A percentile compares a stretch with the other conserved stretches of the same genome.
Evolutionary conservation across 2,888 invertebrate genomes (phyloP).

Genomic region (Nomada ferruginata): DNA sequence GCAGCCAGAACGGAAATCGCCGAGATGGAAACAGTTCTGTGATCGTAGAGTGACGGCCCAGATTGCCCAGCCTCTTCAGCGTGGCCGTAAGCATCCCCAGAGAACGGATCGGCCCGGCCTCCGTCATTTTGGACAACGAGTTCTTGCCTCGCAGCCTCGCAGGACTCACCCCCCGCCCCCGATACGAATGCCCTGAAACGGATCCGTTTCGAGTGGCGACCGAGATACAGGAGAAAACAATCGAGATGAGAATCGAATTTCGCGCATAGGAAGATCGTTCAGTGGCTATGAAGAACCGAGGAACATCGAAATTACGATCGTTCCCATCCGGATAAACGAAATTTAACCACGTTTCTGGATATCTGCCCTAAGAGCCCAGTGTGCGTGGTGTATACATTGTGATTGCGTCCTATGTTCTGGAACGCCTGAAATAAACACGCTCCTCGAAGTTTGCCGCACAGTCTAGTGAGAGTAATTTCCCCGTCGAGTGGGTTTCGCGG

Average conservation of each 20-base stretch:
- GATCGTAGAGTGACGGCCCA: slow-evolving; percentile 84
- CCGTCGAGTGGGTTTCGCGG: background rate
- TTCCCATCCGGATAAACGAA: slow-evolving; percentile 4
- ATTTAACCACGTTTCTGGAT: slow-evolving; percentile 1
- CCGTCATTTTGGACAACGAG: slow-evolving; percentile 59
- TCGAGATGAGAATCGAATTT: background rate
- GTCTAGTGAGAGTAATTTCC: too few relatives aligned
- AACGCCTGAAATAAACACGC: background rate
- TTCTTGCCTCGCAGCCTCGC: slow-evolving; percentile 35
- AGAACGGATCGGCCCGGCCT: slow-evolving; percentile 28
- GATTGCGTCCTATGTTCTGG: slow-evolving; percentile 16
- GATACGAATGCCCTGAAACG: slow-evolving; percentile 3
- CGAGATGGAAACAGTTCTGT: slow-evolving; percentile 97
- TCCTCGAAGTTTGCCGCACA: too few relatives aligned
- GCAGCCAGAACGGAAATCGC: slow-evolving; percentile 91
- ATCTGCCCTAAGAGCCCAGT: slow-evolving; percentile 9
- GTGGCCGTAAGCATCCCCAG: slow-evolving; percentile 41
- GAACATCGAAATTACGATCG: slow-evolving; percentile 20
- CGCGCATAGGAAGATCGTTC: slow-evolving; percentile 44
- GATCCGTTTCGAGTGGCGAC: slow-evolving; percentile 1
- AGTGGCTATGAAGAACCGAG: slow-evolving; percentile 52
- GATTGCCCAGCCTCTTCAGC: slow-evolving; percentile 61
- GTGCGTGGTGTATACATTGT: slow-evolving; percentile 9
- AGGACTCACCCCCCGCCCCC: slow-evolving; percentile 1
- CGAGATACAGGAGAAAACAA: background rate